Base-by-base conservation (phyloP, 2,888 invertebrate genomes). In the Thymelicus lineola region DNA sequence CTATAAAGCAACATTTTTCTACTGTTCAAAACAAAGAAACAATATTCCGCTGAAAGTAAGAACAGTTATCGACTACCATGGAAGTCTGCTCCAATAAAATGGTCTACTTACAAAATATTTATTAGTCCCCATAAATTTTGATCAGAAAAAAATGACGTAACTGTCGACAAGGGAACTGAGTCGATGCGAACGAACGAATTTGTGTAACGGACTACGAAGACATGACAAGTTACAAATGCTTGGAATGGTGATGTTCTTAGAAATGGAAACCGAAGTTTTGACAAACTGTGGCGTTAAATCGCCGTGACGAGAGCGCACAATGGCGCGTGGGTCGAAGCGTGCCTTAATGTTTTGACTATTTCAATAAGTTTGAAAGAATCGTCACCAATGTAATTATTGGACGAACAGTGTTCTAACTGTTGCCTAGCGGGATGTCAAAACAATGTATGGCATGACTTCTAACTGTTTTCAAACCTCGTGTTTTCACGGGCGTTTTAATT, bases 221-320 rank as follows among this genome's bases (percentile, higher is more conserved):
- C 79, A 81, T 79, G 86, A 85, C 86, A 87, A 84, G 76, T 81
- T 77, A 87, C 87, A 86, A 90, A 88, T 80, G 81, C 76, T 76
- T 61, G 71, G 72, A 82, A 83, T 81, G 78, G 80, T 77, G 75
- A 79, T 76, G 76, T 93, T 93, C 93, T 82, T 72, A 88, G 93
- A 93, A 92, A 85, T 80, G 75, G 85, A 90, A 92, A 93, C 93
- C 92, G 87, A 93, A 87, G 91, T 92, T 91, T 91, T 90, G 91
- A 92, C 93, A 87, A 85, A 90, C 87, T 93, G 93, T 82, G 93
- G 92, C 90, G 87, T 85, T 78, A 78, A 84, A 86, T 86, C 63
- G 59, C 38, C 70, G 65, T 70, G 70, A 70, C 60, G 69, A 7
- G 80, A 79, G 76, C 86, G 82, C 75, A 90, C 89, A 89, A 89